Base-by-base conservation (phyloP, 2,113 vertebrate species). In the Tachuris rubrigastra region DNA sequence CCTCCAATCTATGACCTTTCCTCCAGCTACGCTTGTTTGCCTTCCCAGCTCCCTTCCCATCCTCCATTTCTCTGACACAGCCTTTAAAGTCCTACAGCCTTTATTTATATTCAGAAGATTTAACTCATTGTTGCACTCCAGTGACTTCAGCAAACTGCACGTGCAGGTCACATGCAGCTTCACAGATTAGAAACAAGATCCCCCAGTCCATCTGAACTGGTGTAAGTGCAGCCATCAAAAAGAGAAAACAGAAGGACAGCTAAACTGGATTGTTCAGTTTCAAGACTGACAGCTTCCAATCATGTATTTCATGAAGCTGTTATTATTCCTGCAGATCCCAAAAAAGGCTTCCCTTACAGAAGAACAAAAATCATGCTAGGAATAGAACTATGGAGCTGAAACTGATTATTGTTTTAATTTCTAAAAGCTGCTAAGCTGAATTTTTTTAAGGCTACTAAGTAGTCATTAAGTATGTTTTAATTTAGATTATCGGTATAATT, bases 391-490 rank as follows among this genome's bases (percentile, higher is more conserved):
- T 47, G 14, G 69, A 87, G 33, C 44, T 89, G 77, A 81, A 94
- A 87, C 42, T 77, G 39, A 85, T 91, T 75, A 58, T 52, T 90
- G 59, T 35, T 88, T 72, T 76, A 68, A 86, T 80, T 92, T 92
- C 49, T 62, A 76, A 92, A 77, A 94, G 27, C 91, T 90, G 49
- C 46, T 75, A 82, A 87, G 10, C 28, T 85, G n/a, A 30, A 14
- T 35, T 68, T 72, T 72, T 84, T 65, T 20, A 87, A 75, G 68
- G 12, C 56, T 47, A 62, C n/a, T 83, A 89, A 89, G 27, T 31
- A 55, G 35, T 41, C 25, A 63, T 79, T 94, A 94, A 94, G 71
- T 68, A 68, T 39, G 19, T 58, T 87, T 91, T 56, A 68, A 79
- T 94, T 85, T 82, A 91, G 81, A 91, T 87, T 78, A 87, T 42